Evolutionary conservation across 2,113 vertebrate species (phyloP), one percentile per base, ranked within the genome.

Genomic region (Bufo bufo): DNA sequence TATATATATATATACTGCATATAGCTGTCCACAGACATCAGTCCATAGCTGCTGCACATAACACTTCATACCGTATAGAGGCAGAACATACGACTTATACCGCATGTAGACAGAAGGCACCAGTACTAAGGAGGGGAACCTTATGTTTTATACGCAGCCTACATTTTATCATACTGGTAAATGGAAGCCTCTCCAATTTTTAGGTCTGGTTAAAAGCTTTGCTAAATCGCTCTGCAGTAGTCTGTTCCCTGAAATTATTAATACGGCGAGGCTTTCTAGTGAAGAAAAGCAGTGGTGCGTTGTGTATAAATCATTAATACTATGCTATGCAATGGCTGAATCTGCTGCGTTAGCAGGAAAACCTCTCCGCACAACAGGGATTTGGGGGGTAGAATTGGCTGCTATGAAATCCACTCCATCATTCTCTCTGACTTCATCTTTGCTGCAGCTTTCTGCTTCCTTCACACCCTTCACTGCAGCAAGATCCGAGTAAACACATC

Each of bases 291-390:
- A 91, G 50, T 6, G 71, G 92, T 89, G 90, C 14, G 33, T 89
- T 72, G 90, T 87, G 90, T 92, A 95, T 95, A 94, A 95, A 95
- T 95, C 94, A 95, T 94, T 94, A 94, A 94, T 91, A 92, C 77
- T 82, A 78, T 10, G 91, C 92, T 17, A 65, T 92, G 93, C 93
- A 92, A 91, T 84, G 93, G 90, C 93, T 92, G 92, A 84, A 85
- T 93, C 92, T 93, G 94, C 93, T 93, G 92, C 17, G 93, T 87
- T 91, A 89, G 92, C 81, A 90, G 91, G 91, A 93, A 93, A 93
- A 91, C 91, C 91, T 92, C 91, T 92, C 91, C 82, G 92, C 91
- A 91, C 94, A 90, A 91, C 84, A 89, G 93, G 93, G 93, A 93
- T 90, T 92, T 91, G 56, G 91, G 93, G 92, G 45, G 83, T 91